These are phyloP conservation scores for Pangasianodon gigas DNA, from an alignment of 2,113 vertebrate species.

Conservation along the genomic window DNA sequence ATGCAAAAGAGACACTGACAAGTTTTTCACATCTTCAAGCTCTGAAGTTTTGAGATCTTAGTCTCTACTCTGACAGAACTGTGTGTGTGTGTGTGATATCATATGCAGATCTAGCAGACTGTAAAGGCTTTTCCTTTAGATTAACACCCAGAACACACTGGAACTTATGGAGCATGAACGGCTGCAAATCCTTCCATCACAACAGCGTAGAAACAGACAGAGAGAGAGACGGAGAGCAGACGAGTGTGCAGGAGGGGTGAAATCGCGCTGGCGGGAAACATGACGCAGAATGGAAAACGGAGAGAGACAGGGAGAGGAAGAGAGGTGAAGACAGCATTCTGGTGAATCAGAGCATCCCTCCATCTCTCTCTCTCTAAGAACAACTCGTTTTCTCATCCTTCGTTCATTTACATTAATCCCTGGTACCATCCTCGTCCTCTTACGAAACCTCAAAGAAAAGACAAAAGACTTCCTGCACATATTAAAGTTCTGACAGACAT, in stretches of 20 bases:
- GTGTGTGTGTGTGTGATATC: neutral
- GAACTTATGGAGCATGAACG: slow-evolving; percentile 73
- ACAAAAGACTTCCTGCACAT: slow-evolving; percentile 46
- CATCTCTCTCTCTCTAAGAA: slow-evolving; percentile 54
- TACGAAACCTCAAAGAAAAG: slow-evolving; percentile 61
- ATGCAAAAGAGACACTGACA: slow-evolving; percentile 33
- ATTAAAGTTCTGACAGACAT: slow-evolving; percentile 20
- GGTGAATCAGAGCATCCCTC: slow-evolving; percentile 75
- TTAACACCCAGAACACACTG: slow-evolving; percentile 72
- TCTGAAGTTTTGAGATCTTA: slow-evolving; percentile 48
- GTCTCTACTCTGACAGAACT: slow-evolving; percentile 26
- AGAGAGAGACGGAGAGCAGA: slow-evolving; percentile 48
- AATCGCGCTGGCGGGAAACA: slow-evolving; percentile 29
- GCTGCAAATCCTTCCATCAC: slow-evolving; percentile 75
- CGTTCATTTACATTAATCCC: slow-evolving; percentile 77
- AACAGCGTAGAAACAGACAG: slow-evolving; percentile 66
- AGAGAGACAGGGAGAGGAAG: slow-evolving; percentile 41
- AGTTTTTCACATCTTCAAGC: slow-evolving; percentile 39
- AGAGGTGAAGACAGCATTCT: slow-evolving; percentile 64
- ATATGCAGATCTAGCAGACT: slow-evolving; percentile 59
- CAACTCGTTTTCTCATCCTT: slow-evolving; percentile 63
- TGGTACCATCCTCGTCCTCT: slow-evolving; percentile 61
- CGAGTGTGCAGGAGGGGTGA: slow-evolving; percentile 38
- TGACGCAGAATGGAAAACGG: slow-evolving; percentile 26
- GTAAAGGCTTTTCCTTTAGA: slow-evolving; percentile 67